These are phyloP conservation scores for Odontamblyopus lacepedii DNA, from an alignment of 2,797 vertebrate species.

Conservation along the genomic window DNA sequence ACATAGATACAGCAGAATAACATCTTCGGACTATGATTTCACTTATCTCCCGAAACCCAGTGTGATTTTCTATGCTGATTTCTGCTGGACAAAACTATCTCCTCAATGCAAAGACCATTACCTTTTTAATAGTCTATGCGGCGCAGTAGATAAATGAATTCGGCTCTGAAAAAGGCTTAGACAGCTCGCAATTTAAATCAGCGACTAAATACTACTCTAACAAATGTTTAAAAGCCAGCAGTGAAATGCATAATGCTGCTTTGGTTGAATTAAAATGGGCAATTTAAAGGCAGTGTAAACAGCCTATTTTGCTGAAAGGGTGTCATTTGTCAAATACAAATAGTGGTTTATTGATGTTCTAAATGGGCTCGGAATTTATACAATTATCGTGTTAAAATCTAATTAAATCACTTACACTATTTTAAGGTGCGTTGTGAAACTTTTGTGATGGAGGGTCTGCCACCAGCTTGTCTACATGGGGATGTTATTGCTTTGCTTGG, in stretches of 20 bases:
- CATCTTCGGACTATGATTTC: neutral
- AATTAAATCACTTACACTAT: neutral
- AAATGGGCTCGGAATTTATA: neutral
- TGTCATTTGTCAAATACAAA: neutral
- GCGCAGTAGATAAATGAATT: neutral
- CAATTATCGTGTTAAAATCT: neutral
- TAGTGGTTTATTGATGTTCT: neutral
- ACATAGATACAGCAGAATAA: neutral
- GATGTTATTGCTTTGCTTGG: too few relatives aligned
- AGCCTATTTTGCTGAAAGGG: neutral
- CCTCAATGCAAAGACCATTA: neutral
- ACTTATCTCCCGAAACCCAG: neutral
- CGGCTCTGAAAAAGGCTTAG: neutral
- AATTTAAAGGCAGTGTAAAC: neutral
- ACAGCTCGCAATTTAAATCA: neutral
- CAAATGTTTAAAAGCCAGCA: neutral
- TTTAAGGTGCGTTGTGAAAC: neutral
- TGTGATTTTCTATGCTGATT: constrained; percentile 1
- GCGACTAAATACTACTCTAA: constrained; percentile 14
- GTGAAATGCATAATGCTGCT: neutral
- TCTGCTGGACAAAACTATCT: neutral
- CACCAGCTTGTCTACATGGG: too few relatives aligned
- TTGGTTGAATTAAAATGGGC: neutral
- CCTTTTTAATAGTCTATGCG: neutral
- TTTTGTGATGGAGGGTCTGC: too few relatives aligned